These are phyloP conservation scores for Orchestes rusci DNA, from an alignment of 2,888 invertebrate genomes.

Conservation along the genomic window DNA sequence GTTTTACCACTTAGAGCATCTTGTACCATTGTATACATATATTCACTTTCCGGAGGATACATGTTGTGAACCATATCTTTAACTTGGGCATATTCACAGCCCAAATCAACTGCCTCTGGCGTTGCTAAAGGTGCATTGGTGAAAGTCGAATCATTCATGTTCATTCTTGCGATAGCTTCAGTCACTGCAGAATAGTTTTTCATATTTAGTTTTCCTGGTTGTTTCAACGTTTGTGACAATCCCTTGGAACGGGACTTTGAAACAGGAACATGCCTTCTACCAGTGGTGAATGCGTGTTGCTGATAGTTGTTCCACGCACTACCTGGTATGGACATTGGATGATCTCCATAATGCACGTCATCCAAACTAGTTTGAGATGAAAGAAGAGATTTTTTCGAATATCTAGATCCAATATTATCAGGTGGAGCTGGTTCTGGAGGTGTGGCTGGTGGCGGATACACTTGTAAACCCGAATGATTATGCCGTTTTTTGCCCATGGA, in stretches of 20 bases:
- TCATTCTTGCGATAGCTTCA: slow-evolving; percentile 70
- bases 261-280: slow-evolving; percentile 53
- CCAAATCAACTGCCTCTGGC: slow-evolving; percentile 69
- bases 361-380: slow-evolving; percentile 58
- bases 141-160: slow-evolving; percentile 48
- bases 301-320: slow-evolving; percentile 58
- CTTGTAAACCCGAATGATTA: slow-evolving; percentile 48
- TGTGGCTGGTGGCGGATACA: slow-evolving; percentile 76
- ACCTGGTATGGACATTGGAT: slow-evolving; percentile 41
- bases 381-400: slow-evolving; percentile 45
- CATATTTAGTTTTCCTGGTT: slow-evolving; percentile 85
- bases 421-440: slow-evolving; percentile 81
- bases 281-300: slow-evolving; percentile 65
- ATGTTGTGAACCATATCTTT: slow-evolving; percentile 54
- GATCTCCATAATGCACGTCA: slow-evolving; percentile 52
- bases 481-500: slow-evolving; percentile 41
- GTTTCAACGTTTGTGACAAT: slow-evolving; percentile 64
- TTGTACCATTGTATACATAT: slow-evolving; percentile 55
- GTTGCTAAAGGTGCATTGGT: slow-evolving; percentile 69
- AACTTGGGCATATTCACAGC: slow-evolving; percentile 66
- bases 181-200: slow-evolving; percentile 85
- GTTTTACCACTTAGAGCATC: slow-evolving; percentile 46
- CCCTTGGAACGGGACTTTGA: slow-evolving; percentile 60
- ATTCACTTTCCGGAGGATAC: slow-evolving; percentile 52
- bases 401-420: slow-evolving; percentile 53